Evolutionary conservation across 2,888 invertebrate genomes (phyloP).

Genomic region (Sphecodes monilicornis): DNA sequence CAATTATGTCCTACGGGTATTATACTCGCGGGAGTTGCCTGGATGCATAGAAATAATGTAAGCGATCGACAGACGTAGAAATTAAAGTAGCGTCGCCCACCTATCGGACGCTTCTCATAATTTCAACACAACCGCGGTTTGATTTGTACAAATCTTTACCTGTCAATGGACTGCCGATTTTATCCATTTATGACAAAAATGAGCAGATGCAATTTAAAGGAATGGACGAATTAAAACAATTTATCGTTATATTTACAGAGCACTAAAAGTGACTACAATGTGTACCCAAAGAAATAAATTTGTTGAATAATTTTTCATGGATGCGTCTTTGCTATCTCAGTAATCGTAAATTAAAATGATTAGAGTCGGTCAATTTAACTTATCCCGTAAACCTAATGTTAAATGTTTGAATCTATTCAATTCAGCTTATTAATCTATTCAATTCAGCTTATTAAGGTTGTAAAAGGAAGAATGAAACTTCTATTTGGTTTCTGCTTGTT

Average conservation of each 20-base stretch:
- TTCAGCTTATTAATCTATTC: background rate
- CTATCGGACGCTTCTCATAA: background rate
- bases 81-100: background rate
- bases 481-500: too few relatives aligned
- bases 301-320: too few relatives aligned
- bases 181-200: too few relatives aligned
- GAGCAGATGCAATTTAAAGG: background rate
- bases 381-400: too few relatives aligned
- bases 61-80: background rate
- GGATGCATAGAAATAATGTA: background rate
- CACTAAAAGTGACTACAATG: too few relatives aligned
- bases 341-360: too few relatives aligned
- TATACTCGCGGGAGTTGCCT: slow-evolving; percentile 1
- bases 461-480: too few relatives aligned
- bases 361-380: too few relatives aligned
- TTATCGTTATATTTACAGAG: too few relatives aligned
- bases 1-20: slow-evolving; percentile 10
- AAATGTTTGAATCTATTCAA: background rate
- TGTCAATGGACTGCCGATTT: background rate
- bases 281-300: too few relatives aligned
- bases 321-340: too few relatives aligned
- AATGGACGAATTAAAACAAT: background rate
- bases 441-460: background rate
- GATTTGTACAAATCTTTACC: too few relatives aligned
- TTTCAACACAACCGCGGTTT: background rate